These are phyloP conservation scores for Gymnodraco acuticeps DNA, from an alignment of 2,797 vertebrate species.

Conservation along the genomic window DNA sequence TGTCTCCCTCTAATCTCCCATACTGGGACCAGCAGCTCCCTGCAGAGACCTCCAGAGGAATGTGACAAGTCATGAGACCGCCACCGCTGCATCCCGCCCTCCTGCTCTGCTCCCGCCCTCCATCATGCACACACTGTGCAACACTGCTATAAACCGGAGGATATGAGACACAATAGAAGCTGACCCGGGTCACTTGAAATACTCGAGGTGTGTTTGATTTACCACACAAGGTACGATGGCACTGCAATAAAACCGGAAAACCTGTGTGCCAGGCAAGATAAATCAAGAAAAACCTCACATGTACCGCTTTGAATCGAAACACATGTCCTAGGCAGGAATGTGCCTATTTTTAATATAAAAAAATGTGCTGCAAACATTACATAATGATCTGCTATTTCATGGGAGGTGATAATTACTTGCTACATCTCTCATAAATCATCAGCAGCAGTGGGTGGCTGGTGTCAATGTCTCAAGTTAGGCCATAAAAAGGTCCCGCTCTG, in stretches of 20 bases:
- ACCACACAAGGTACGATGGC: conserved; percentile 30
- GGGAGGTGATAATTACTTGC: conserved; percentile 59
- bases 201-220: conserved; percentile 73
- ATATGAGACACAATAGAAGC: conserved; percentile 75
- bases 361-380: conserved; percentile 47
- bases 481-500: conserved; percentile 32
- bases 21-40: conserved; percentile 66
- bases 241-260: conserved; percentile 42
- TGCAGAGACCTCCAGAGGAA: conserved; percentile 70
- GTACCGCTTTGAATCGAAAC: conserved; percentile 33
- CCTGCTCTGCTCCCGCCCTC: conserved; percentile 15
- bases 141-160: conserved; percentile 66
- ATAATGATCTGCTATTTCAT: conserved; percentile 49
- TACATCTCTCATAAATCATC: conserved; percentile 65
- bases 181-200: conserved; percentile 72
- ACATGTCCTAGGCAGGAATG: conserved; percentile 35
- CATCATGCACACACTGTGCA: conserved; percentile 40
- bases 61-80: conserved; percentile 75
- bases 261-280: conserved; percentile 32
- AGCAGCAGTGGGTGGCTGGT: conserved; percentile 45
- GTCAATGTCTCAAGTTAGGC: conserved; percentile 50
- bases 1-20: conserved; percentile 70
- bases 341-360: conserved; percentile 36
- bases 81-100: conserved; percentile 55
- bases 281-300: conserved; percentile 34